Base-by-base conservation (phyloP, 1,140 invertebrate genomes). In the Oreohelix idahoensis region DNA sequence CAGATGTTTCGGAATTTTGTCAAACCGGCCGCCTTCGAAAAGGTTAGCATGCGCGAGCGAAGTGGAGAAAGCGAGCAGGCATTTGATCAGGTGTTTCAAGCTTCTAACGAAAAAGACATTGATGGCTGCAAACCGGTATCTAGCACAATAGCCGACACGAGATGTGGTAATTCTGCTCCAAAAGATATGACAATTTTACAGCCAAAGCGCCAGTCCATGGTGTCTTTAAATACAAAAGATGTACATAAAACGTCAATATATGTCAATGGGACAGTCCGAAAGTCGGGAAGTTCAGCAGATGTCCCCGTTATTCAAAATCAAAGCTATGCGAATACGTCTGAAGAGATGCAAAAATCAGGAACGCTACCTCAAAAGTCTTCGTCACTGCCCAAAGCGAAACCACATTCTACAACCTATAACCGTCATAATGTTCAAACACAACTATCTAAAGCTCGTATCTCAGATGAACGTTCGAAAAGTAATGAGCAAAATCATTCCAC, bases 1-100 rank as follows among this genome's bases (percentile, higher is more conserved):
- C 29, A 35, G 38, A 71, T 71, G 69, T 71, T 71, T 39, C 69
- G 69, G 23, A 71, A 71, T n/a, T 71, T 71, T 71, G 69, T 71
- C 11, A 71, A 35, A 10, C 69, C 69, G 13, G 69, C 69, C 10
- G 26, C 69, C 32, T n/a, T 35, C 4, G 32, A 39, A 2, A 71
- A 23, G 32, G 29, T 4, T 1, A 71, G 32, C 69, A n/a, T 35
- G 29, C 69, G 69, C 32, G 13, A 71, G 4, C 38, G 32, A 15
- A 15, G 4, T 35, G 69, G 69, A 71, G 13, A 2, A 15, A 26
- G 23, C 51, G 51, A 71, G 38, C 26, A 45, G 5, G 42, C 4
- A 20, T 39, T n/a, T n/a, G 29, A 11, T 71, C 5, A 35, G 4
- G 32, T 35, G n/a, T 13, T 35, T 71, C 69, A 71, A 71, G 29